phyloP scores from a whole-genome alignment of 2,113 vertebrate genomes.

The Alosa alosa region DNA sequence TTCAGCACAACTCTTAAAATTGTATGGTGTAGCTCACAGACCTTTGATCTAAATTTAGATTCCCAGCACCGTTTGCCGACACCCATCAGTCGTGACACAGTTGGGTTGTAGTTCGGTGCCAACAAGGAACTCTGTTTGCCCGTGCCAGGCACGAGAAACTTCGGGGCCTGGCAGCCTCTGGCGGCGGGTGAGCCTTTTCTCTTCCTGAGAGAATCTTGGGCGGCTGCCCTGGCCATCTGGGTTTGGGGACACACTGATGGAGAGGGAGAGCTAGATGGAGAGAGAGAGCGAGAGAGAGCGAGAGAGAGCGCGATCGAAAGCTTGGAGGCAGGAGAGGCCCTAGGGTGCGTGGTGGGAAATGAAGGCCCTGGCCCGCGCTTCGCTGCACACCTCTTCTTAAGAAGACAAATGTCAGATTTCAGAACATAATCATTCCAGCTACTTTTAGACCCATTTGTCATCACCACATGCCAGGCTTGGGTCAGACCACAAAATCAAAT shows the following conservation, averaged over 20 bases:
- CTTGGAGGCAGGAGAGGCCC: not conserved
- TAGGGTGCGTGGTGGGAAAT: not conserved
- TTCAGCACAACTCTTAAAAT: constrained; percentile 37
- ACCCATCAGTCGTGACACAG: constrained; percentile 50
- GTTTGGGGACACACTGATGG: constrained; percentile 14
- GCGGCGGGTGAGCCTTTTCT: constrained; percentile 26
- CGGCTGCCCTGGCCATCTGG: constrained; percentile 58
- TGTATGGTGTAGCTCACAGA: constrained; percentile 52
- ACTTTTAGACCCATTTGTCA: not conserved
- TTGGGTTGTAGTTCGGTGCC: constrained; percentile 34
- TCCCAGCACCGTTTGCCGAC: constrained; percentile 54
- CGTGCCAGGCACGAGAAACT: constrained; percentile 36
- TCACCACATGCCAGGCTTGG: not conserved
- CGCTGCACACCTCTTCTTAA: not conserved
- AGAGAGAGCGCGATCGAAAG: not conserved
- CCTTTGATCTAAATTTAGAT: constrained; percentile 69
- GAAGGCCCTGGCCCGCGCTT: not conserved
- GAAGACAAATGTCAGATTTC: constrained; percentile 26
- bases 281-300: not conserved
- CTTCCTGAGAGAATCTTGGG: constrained; percentile 44
- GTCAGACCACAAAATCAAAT: not conserved
- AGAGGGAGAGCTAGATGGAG: constrained; percentile 24
- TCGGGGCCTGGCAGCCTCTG: constrained; percentile 33
- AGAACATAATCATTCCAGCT: constrained; percentile 19
- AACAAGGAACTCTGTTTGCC: constrained; percentile 43